phyloP scores from a whole-genome alignment of 2,797 vertebrate species.

The Acanthopagrus latus region DNA sequence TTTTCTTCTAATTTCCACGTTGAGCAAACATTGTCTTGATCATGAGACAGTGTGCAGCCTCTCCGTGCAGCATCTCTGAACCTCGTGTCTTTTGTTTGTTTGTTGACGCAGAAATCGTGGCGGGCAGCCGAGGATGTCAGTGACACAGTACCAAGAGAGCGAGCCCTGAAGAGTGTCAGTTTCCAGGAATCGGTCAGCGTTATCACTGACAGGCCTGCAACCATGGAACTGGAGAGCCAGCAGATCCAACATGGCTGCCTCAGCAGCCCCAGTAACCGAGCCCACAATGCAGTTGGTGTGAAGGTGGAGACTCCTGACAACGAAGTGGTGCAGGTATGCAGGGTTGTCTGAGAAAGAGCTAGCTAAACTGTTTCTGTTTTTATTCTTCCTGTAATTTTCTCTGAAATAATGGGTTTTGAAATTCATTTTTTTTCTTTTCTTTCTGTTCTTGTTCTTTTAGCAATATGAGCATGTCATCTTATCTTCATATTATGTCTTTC shows the following conservation, averaged over 20 bases:
- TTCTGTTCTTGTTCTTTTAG: too few species aligned
- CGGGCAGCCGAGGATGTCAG: conserved; percentile 90
- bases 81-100: conserved; percentile 42
- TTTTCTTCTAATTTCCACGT: not conserved
- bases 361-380: not conserved
- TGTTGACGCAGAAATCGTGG: conserved; percentile 87
- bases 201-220: conserved; percentile 83
- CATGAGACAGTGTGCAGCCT: not conserved
- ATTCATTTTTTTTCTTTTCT: not conserved
- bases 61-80: conserved; percentile 3
- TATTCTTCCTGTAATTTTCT: not conserved
- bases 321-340: conserved; percentile 88
- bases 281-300: conserved; percentile 85
- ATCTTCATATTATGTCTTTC: not conserved
- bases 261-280: conserved; percentile 59
- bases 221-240: conserved; percentile 94
- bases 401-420: not conserved
- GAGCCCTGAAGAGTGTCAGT: conserved; percentile 89
- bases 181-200: conserved; percentile 88
- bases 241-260: conserved; percentile 86
- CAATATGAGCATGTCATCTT: too few species aligned
- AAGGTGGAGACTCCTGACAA: conserved; percentile 89
- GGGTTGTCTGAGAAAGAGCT: not conserved
- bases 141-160: conserved; percentile 85
- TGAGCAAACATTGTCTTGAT: not conserved